Percentiles rank a stretch among this genome's conserved stretches.
phyloP scores from a whole-genome alignment of 2,113 vertebrate species.

The Aplodontia rufa region DNA sequence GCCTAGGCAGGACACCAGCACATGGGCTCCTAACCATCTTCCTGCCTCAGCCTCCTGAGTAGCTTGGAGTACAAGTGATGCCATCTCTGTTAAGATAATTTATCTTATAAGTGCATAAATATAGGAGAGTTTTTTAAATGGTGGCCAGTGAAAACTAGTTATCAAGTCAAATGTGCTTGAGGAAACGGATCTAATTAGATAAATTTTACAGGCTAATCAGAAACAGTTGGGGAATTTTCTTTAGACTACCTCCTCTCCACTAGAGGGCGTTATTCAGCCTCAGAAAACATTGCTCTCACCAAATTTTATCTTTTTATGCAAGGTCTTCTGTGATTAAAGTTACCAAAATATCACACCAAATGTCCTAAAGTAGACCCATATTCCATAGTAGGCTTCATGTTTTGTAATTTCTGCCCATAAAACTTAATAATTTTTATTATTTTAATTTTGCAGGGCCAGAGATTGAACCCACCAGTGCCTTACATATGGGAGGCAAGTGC shows the following conservation, averaged over 20 bases:
- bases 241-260: neutral
- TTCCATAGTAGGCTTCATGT: neutral
- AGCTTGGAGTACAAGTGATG: neutral
- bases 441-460: neutral
- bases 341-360: neutral
- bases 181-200: conserved; percentile 4
- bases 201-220: neutral
- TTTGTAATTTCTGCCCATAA: neutral
- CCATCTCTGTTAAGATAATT: neutral
- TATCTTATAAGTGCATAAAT: neutral
- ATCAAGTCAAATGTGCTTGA: neutral
- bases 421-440: conserved; percentile 16
- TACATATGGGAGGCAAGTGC: neutral
- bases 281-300: neutral
- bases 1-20: neutral
- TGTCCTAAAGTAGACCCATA: neutral
- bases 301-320: neutral
- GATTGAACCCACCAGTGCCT: neutral
- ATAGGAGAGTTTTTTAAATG: neutral
- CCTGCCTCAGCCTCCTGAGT: neutral
- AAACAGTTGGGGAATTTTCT: neutral
- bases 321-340: neutral
- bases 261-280: neutral
- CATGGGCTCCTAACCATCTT: neutral
- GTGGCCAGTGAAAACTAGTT: conserved; percentile 29